Evolutionary conservation across 2,888 invertebrate genomes (phyloP), one percentile per base, ranked within the genome.

Genomic region (Drosophila prolongata): DNA sequence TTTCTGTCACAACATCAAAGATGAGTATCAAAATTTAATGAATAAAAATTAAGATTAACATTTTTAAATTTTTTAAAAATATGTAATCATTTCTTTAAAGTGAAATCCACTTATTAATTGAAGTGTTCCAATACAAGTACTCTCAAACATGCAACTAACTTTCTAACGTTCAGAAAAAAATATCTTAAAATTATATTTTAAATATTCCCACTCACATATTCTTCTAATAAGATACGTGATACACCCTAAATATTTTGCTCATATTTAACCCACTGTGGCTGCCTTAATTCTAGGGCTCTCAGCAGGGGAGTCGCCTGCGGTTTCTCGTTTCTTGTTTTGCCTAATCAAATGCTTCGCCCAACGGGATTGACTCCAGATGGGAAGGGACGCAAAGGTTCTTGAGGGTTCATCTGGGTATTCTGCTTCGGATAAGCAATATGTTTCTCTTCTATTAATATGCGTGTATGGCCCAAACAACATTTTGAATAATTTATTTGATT

Each of bases 401-500:
- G 49, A 56, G 66, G 69, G 73, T 61, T 62, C 35, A 24, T 47
- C 43, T 34, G 37, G 69, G 57, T 37, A 8, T 46, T 49, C 19
- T 40, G 24, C 46, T 52, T 24, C 56, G 79, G 58, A 54, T 54
- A 27, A 24, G 47, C 62, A 57, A 74, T 74, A 74, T 72, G 72
- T 66, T 67, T 24, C 61, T 62, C 50, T 55, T 52, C 61, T 67
- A 80, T 83, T 86, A 81, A 86, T 86, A 76, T 75, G 65, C 66
- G 43, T 40, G 60, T 50, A 13, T 19, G 27, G 30, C 30, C 69
- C 59, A 69, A 67, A 60, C 61, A 46, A 47, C 55, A 77, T 81
- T 87, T 77, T 89, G 83, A 87, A 88, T 88, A 89, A 88, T 89
- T 88, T 88, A 88, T 88, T 89, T 89, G 90, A 88, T 87, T 89